Evolutionary conservation across 2,797 vertebrate species (phyloP), one percentile per base, ranked within the genome.

Genomic region (Urosaurus nigricauda): DNA sequence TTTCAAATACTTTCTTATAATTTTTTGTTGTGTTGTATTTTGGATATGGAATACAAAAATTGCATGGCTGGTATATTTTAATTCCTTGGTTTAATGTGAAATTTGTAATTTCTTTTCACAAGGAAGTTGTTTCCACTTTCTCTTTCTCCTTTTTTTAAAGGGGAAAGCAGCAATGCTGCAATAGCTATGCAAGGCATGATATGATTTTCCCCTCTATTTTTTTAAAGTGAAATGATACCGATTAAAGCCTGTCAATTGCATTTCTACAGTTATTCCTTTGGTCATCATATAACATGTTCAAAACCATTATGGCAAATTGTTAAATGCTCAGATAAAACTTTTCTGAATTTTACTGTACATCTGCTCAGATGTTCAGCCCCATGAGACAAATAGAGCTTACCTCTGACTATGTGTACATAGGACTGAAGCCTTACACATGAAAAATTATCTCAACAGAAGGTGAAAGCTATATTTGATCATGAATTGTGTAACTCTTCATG

Each of bases 21-120:
- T 9, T 40, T 74, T 6, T 7, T 40, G 35, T 40, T 37, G 2
- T 21, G 26, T 19, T 37, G 26, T 29, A 68, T 68, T 85, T 56
- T 75, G 0, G n/a, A 84, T 83, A 77, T 90, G 83, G 21, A 88
- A 91, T 79, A 40, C 47, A 85, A 83, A 51, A 65, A 92, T 74
- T 79, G 70, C 43, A 89, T 74, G 24, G 79, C 83, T 43, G 79
- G 85, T n/a, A 92, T 65, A 2, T 89, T 93, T 93, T 88, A 92
- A 43, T 90, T 51, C 40, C 14, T 92, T 85, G 68, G 87, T 71
- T 53, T 51, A 90, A 92, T 86, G 90, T 89, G 85, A 74, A 91
- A 87, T 79, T 77, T 86, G 75, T 11, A 79, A 58, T 88, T 68
- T 71, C 88, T 91, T 89, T 90, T 29, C 3, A 85, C 51, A 77